Evolutionary conservation across 2,888 invertebrate genomes (phyloP).

Genomic region (Dermolepida albohirtum): DNA sequence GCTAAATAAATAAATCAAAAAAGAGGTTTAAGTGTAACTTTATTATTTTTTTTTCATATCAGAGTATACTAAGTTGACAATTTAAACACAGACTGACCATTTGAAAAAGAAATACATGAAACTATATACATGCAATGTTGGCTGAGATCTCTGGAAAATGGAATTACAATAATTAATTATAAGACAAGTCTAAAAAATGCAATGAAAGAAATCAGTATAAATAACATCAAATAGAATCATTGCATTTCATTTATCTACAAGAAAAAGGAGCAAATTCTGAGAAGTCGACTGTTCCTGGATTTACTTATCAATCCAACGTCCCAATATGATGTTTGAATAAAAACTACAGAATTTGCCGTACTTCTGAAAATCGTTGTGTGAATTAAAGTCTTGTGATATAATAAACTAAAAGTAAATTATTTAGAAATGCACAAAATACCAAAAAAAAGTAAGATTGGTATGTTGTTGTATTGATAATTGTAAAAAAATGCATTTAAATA

Average conservation of each 20-base stretch:
- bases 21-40: slow-evolving; percentile 57
- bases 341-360: slow-evolving; percentile 25
- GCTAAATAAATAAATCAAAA: not conserved
- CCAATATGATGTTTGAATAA: not conserved
- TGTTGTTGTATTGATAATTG: slow-evolving; percentile 4
- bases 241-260: slow-evolving; percentile 10
- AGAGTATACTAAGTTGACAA: slow-evolving; percentile 61
- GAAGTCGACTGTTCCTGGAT: not conserved
- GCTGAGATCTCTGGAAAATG: slow-evolving; percentile 54
- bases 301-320: too few species aligned
- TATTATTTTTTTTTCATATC: slow-evolving; percentile 58
- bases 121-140: slow-evolving; percentile 51
- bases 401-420: slow-evolving; percentile 21
- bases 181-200: slow-evolving; percentile 35
- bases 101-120: slow-evolving; percentile 56
- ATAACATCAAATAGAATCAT: slow-evolving; percentile 12
- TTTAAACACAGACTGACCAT: slow-evolving; percentile 63
- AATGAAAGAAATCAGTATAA: slow-evolving; percentile 25
- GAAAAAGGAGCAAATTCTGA: slow-evolving; percentile 24
- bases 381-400: slow-evolving; percentile 10
- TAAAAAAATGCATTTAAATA: slow-evolving; percentile 39
- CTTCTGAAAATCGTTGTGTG: slow-evolving; percentile 7
- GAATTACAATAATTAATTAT: slow-evolving; percentile 50
- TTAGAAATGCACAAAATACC: slow-evolving; percentile 27
- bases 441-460: slow-evolving; percentile 27